Evolutionary conservation across 2,113 vertebrate species (phyloP).

Genomic region (Alligator mississippiensis): DNA sequence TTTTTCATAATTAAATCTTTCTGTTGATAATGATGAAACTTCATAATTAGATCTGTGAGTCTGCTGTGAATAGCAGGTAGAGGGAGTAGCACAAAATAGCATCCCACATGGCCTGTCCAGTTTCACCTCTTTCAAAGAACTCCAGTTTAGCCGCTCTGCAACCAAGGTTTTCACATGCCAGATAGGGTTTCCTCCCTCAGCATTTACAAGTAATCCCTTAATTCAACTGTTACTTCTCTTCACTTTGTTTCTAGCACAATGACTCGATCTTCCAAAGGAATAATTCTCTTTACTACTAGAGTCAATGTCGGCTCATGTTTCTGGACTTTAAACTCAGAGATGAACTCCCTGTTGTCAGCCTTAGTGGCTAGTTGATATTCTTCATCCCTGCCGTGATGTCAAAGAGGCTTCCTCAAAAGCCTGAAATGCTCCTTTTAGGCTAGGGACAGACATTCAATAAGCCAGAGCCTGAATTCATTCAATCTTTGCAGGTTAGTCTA

Average conservation of each 20-base stretch:
- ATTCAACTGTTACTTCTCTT: not conserved
- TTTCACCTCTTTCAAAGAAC: not conserved
- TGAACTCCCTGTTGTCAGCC: not conserved
- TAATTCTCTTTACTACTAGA: not conserved
- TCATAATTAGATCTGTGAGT: not conserved
- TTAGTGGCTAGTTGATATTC: not conserved
- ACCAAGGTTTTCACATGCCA: not conserved
- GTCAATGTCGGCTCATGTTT: constrained; percentile 18
- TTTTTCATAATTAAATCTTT: not conserved
- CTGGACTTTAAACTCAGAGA: constrained; percentile 15
- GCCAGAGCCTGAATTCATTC: too few species aligned
- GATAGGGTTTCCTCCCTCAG: not conserved
- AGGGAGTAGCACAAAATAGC: not conserved
- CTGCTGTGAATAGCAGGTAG: not conserved
- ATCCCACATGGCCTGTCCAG: not conserved
- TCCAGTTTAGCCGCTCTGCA: not conserved
- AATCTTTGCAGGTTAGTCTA: too few species aligned
- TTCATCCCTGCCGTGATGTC: not conserved
- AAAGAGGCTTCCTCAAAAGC: not conserved
- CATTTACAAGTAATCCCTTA: not conserved
- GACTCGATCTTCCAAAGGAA: not conserved
- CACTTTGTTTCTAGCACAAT: not conserved
- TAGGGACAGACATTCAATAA: not conserved
- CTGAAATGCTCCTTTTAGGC: not conserved
- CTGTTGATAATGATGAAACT: not conserved